Base-by-base conservation (phyloP, 2,888 invertebrate genomes). In the Schrankia costaestrigalis region DNA sequence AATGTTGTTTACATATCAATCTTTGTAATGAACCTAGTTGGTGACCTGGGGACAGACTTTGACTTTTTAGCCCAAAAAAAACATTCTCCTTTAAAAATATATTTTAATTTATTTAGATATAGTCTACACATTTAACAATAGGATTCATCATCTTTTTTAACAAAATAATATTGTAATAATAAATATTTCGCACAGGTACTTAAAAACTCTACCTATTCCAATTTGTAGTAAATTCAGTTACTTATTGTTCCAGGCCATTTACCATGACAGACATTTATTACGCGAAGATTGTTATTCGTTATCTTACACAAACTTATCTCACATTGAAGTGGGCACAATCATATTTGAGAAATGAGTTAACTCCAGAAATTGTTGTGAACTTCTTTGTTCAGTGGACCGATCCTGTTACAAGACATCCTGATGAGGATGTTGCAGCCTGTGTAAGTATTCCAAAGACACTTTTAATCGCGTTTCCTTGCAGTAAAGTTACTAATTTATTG, bases 311-410 rank as follows among this genome's bases (percentile, higher is more conserved):
- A 18, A 56, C 66, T 2, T 74, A 50, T 35, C 56, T 78, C 6
- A 42, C 65, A 31, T 41, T 79, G 2, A 75, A 78, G 46, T 82
- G 80, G 80, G 62, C 65, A 2, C 65, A 68, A 30, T 38, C 40
- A 14, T 46, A 58, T 12, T 35, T 48, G 11, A 54, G 40, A 19
- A 35, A 58, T 5, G 56, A 67, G 14, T 32, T 76, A 29, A 39
- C 55, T 1, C 78, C 83, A 11, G 69, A 71, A 25, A 33, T 56
- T 33, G 75, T 80, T 1, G 39, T 77, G 0, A 78, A 71, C 35
- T 78, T 75, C 42, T 79, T 78, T 41, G 33, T 74, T 2, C 81
- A 84, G 36, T 84, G 82, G 83, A 43, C 72, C 21, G 76, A 82
- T 46, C 66, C 73, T 12, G 43, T 50, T 1, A 56, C 56, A 11